Evolutionary conservation across 1,140 invertebrate genomes (phyloP).

Genomic region (Agrypnia vestita): DNA sequence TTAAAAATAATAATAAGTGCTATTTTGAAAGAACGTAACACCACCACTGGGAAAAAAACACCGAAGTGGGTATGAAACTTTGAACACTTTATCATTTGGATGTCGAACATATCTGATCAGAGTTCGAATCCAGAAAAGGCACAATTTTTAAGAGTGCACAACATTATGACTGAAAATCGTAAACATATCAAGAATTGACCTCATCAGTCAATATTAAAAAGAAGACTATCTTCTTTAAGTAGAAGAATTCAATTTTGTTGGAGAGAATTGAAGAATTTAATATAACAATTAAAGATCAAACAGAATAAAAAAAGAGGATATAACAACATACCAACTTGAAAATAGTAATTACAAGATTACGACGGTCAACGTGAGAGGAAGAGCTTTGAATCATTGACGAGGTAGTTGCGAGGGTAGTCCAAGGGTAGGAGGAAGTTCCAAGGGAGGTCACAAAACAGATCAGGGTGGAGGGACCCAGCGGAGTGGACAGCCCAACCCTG

Average conservation of each 20-base stretch:
- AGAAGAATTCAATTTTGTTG: too few relatives aligned
- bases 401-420: not conserved
- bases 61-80: not conserved
- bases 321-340: too few relatives aligned
- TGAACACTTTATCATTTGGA: not conserved
- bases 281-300: not conserved
- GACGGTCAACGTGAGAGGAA: too few relatives aligned
- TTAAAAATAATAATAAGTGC: constrained; percentile 29
- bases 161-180: constrained; percentile 33
- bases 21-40: constrained; percentile 13
- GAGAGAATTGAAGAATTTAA: too few relatives aligned
- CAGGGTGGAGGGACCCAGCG: constrained; percentile 63
- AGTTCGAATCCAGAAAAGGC: not conserved
- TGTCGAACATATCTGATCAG: not conserved
- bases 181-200: constrained; percentile 41
- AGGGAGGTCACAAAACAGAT: not conserved
- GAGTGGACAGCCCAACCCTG: constrained; percentile 71
- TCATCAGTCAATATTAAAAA: constrained; percentile 1
- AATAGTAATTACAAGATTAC: too few relatives aligned
- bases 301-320: not conserved
- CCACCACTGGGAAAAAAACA: not conserved
- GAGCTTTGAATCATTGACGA: not conserved
- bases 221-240: constrained; percentile 14
- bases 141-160: constrained; percentile 3
- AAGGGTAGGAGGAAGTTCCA: not conserved